Conservation (phyloP, 2,797 vertebrate genomes). For the Dipus sagitta region DNA sequence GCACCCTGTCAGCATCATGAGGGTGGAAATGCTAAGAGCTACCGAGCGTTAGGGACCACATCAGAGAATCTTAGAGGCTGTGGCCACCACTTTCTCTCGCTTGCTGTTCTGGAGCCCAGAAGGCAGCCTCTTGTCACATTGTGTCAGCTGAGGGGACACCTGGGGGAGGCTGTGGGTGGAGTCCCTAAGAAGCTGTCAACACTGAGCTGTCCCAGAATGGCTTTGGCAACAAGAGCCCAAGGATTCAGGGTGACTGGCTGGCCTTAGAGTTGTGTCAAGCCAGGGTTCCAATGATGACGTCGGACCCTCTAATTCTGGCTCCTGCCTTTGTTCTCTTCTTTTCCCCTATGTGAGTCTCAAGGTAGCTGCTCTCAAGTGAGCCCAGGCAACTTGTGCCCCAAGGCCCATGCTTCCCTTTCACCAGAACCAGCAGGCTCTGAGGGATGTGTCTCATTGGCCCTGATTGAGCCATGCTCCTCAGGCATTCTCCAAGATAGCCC, state of each 20-base stretch:
- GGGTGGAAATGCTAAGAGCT: background rate
- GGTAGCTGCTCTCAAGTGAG: background rate
- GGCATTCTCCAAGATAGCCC: too few relatives aligned
- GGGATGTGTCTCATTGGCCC: background rate
- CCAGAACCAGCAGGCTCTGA: background rate
- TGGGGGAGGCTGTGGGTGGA: background rate
- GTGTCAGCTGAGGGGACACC: background rate
- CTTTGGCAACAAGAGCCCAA: background rate
- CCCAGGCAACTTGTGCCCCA: background rate
- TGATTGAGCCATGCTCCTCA: background rate
- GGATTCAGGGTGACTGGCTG: background rate
- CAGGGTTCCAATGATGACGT: background rate
- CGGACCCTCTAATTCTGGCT: accelerated
- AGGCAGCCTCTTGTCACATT: background rate
- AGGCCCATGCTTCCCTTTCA: background rate
- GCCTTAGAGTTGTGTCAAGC: background rate
- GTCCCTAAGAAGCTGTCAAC: too few relatives aligned
- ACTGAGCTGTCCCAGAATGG: background rate
- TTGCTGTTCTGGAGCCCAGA: background rate
- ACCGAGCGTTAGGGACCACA: background rate
- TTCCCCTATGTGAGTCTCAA: background rate
- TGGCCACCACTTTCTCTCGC: too few relatives aligned
- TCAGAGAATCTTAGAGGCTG: background rate
- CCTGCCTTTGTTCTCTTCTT: background rate
- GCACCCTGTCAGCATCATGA: accelerated